Percentiles rank a stretch among this genome's conserved stretches.
Evolutionary conservation across 2,797 vertebrate genomes (phyloP).

Genomic region (Helicolenus hilgendorfi): DNA sequence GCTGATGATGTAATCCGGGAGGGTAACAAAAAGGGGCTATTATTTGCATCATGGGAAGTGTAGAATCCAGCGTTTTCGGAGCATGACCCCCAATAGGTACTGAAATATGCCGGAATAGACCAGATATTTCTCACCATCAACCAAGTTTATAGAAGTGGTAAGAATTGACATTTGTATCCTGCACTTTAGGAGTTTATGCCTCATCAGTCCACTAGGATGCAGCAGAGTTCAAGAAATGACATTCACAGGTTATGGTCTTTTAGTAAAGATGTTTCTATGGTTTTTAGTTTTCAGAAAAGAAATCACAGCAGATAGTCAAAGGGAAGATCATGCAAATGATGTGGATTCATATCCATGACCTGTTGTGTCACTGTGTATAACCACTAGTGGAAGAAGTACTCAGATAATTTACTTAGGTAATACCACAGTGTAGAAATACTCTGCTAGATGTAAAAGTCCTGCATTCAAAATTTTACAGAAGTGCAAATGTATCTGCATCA

Average conservation of each 20-base stretch:
- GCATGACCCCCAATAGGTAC: neutral
- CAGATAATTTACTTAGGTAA: too few relatives aligned
- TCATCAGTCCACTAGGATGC: conserved; percentile 54
- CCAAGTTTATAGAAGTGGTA: too few relatives aligned
- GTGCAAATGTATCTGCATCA: too few relatives aligned
- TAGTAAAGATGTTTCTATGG: neutral
- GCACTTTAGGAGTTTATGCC: neutral
- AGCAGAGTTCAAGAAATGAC: conserved; percentile 51
- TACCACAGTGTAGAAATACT: too few relatives aligned
- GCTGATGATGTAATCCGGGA: neutral
- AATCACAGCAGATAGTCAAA: neutral
- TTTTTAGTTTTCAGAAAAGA: neutral
- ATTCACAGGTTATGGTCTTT: fast-evolving
- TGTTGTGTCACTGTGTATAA: neutral
- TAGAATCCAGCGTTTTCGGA: neutral
- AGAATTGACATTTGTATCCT: neutral
- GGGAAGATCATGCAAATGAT: neutral
- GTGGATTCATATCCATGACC: neutral
- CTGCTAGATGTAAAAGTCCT: too few relatives aligned
- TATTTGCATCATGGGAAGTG: neutral
- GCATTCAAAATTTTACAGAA: too few relatives aligned
- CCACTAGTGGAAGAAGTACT: too few relatives aligned
- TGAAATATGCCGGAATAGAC: neutral
- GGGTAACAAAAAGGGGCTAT: neutral
- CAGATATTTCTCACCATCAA: neutral